Conservation (phyloP, 2,113 vertebrate species). For the Promerops cafer region DNA sequence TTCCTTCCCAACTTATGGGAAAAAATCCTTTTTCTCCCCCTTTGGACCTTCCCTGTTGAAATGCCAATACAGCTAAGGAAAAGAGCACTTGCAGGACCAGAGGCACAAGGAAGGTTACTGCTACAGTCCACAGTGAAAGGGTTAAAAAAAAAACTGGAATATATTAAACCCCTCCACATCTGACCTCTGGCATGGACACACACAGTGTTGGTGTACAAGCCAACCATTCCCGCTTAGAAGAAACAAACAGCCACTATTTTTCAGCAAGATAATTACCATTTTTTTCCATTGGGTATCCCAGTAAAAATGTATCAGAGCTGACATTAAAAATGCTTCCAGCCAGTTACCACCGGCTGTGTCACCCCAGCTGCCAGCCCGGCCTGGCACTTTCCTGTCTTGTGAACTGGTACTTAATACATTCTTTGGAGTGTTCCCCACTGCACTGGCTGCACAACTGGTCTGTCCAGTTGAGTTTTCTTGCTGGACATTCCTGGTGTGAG, state of each 20-base stretch:
- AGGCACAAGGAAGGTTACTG: not conserved
- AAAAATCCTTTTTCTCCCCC: not conserved
- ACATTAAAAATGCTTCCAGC: not conserved
- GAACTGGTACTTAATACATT: not conserved
- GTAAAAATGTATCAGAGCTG: slow-evolving; percentile 17
- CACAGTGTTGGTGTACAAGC: not conserved
- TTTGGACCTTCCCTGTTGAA: not conserved
- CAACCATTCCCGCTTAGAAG: slow-evolving; percentile 7
- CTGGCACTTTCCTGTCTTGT: not conserved
- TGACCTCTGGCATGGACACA: slow-evolving; percentile 24
- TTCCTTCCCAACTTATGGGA: not conserved
- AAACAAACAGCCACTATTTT: slow-evolving; percentile 47
- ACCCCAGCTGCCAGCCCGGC: not conserved
- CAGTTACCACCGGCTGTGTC: not conserved
- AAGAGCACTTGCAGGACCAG: not conserved
- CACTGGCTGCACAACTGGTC: not conserved
- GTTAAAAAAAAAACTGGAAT: not conserved
- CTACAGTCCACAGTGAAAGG: not conserved
- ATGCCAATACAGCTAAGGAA: not conserved
- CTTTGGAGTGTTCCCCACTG: not conserved
- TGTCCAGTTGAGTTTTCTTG: not conserved
- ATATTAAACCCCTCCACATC: not conserved
- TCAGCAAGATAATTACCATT: slow-evolving; percentile 4
- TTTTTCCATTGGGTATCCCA: slow-evolving; percentile 32
- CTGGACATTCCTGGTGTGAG: not conserved